These are phyloP conservation scores for Pan paniscus DNA, from an alignment of 2,113 vertebrate species.

Conservation along the genomic window DNA sequence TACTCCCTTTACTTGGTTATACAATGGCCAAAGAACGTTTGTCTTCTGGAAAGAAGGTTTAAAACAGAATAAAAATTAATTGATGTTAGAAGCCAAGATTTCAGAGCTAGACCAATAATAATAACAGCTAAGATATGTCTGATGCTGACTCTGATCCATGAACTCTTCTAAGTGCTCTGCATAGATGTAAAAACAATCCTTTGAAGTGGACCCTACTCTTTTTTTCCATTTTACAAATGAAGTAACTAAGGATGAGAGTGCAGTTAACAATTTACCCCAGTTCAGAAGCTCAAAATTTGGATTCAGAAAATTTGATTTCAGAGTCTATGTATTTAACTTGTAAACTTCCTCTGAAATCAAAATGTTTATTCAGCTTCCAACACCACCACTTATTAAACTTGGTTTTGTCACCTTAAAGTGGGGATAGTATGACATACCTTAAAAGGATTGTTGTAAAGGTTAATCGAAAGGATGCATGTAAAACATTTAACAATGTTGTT, in stretches of 20 bases:
- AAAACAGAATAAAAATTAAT: constrained; percentile 9
- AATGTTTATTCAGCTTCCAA: not conserved
- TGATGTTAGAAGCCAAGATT: not conserved
- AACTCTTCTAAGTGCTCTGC: not conserved
- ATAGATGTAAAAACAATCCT: not conserved
- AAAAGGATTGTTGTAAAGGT: not conserved
- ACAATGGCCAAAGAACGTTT: not conserved
- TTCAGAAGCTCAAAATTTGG: not conserved
- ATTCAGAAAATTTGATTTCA: not conserved
- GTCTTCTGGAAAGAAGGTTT: not conserved
- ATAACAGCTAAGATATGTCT: not conserved
- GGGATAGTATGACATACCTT: not conserved
- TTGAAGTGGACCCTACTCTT: not conserved
- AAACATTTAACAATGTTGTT: not conserved
- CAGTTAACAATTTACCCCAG: not conserved
- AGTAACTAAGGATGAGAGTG: not conserved
- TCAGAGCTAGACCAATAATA: not conserved
- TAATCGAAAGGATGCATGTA: not conserved
- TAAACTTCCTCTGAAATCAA: not conserved
- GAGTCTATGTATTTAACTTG: not conserved
- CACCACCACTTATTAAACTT: not conserved
- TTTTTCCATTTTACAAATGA: not conserved
- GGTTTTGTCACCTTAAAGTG: not conserved
- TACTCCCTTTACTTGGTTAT: not conserved
- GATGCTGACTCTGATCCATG: not conserved